Evolutionary conservation across 2,113 vertebrate species (phyloP), one percentile per base, ranked within the genome.

Genomic region (Tyrannus savana): DNA sequence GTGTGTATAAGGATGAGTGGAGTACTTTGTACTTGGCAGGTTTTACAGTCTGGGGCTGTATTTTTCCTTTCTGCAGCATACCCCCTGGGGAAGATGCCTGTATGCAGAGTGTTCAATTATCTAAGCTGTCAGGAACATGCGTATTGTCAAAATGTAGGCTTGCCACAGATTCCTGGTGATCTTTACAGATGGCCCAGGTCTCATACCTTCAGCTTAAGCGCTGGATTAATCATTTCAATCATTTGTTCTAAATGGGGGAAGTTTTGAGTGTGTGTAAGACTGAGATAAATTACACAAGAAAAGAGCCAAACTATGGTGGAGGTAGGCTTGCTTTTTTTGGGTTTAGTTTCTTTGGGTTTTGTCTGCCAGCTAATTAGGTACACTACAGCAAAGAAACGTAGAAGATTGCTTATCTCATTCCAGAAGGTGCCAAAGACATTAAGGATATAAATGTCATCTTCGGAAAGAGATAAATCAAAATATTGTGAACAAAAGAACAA

Each of bases 41-140:
- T 46, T 88, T 94, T 94, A 71, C 23, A 66, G 83, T 92, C 79
- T 84, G 64, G 76, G 83, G 59, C 46, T 86, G n/a, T 76, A 62
- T 90, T 94, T 94, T 93, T 94, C 75, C 62, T 87, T 96, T 94
- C 91, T 72, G n/a, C 71, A 80, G 75, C n/a, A 30, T 69, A 86
- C 10, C 27, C 90, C 75, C 85, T 86, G 50, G 83, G 92, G 90
- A 95, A 89, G 63, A 55, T 63, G 94, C 71, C 86, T 90, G 50
- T 92, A 84, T 77, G 85, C 67, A 90, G 75, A 79, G 39, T 47
- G 42, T 88, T 95, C 79, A 93, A 31, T 93, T 95, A 95, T 66
- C 90, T 66, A 35, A 83, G 76, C 88, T 90, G 79, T 92, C 79
- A 90, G 83, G 42, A 94, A 71, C 90, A 71, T 41, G 49, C 3